phyloP scores from a whole-genome alignment of 64 coral and sea anemone species.

The Actinia equina region DNA sequence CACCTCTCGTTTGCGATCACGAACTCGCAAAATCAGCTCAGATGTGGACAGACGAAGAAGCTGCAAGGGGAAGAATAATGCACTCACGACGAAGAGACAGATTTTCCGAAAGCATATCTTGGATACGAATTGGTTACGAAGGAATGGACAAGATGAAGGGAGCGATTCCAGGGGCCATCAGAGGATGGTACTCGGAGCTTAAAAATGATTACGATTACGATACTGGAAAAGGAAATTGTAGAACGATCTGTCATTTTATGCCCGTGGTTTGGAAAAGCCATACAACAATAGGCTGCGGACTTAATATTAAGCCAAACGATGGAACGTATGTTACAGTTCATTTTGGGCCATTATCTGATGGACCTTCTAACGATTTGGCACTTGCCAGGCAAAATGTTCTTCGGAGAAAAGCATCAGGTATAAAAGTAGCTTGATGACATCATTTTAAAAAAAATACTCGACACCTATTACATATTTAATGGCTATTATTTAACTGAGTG shows the following conservation, averaged over 20 bases:
- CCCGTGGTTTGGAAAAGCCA: slow-evolving; percentile 29
- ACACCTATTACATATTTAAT: too few relatives aligned
- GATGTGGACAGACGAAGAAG: slow-evolving; percentile 53
- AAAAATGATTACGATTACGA: slow-evolving; percentile 39
- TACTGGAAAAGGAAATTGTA: slow-evolving; percentile 8
- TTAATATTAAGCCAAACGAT: slow-evolving; percentile 33
- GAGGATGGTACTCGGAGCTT: slow-evolving; percentile 49
- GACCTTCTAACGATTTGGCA: background rate
- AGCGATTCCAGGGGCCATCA: slow-evolving; percentile 33
- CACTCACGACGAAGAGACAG: slow-evolving; percentile 24
- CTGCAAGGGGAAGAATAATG: background rate
- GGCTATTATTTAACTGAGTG: background rate
- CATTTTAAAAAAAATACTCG: background rate
- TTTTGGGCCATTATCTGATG: slow-evolving; percentile 24
- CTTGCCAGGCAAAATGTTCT: slow-evolving; percentile 18
- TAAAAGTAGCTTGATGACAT: background rate
- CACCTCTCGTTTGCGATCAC: slow-evolving; percentile 56
- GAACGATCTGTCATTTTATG: slow-evolving; percentile 18
- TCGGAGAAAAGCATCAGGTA: slow-evolving; percentile 42
- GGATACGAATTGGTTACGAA: slow-evolving; percentile 56
- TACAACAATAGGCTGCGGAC: slow-evolving; percentile 47
- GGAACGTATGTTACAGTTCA: slow-evolving; percentile 65
- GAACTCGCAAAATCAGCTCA: slow-evolving; percentile 71
- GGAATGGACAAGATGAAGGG: slow-evolving; percentile 33
- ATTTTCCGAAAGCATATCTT: slow-evolving; percentile 69